phyloP scores from a whole-genome alignment of 1,140 invertebrate genomes.

The Papilio aristodemus region DNA sequence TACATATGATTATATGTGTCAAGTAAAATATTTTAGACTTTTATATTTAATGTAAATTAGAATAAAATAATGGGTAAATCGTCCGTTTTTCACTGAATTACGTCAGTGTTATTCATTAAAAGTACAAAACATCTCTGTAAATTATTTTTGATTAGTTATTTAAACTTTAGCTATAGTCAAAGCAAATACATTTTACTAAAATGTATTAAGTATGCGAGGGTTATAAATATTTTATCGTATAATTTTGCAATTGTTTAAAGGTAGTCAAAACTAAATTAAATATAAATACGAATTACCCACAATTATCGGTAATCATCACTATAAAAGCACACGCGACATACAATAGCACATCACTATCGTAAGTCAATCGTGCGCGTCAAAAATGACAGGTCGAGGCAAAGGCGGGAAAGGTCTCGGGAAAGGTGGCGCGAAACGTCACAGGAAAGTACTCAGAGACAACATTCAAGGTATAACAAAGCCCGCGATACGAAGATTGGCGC shows the following conservation, averaged over 20 bases:
- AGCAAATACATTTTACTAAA: not conserved
- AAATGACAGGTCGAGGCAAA: conserved; percentile 63
- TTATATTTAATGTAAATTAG: too few species aligned
- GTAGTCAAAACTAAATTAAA: not conserved
- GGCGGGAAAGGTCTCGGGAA: conserved; percentile 61
- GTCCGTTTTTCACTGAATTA: too few species aligned
- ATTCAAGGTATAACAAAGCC: conserved; percentile 63
- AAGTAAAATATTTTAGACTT: not conserved
- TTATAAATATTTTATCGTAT: not conserved
- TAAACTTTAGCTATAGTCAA: not conserved
- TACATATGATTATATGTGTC: not conserved
- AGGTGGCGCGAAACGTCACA: conserved; percentile 79
- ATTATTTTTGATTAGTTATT: too few species aligned
- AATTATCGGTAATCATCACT: not conserved
- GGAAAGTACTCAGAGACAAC: conserved; percentile 80
- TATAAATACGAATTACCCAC: not conserved
- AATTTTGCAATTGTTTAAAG: not conserved
- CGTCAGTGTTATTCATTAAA: too few species aligned
- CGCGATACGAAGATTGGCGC: conserved; percentile 56
- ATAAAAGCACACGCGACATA: conserved; percentile 2
- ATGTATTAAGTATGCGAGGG: not conserved
- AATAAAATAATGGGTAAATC: too few species aligned
- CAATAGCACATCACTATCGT: not conserved
- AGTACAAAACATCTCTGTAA: too few species aligned
- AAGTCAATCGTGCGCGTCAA: conserved; percentile 24